Evolutionary conservation across 2,888 invertebrate genomes (phyloP).

Genomic region (Alentia gelatinosa): DNA sequence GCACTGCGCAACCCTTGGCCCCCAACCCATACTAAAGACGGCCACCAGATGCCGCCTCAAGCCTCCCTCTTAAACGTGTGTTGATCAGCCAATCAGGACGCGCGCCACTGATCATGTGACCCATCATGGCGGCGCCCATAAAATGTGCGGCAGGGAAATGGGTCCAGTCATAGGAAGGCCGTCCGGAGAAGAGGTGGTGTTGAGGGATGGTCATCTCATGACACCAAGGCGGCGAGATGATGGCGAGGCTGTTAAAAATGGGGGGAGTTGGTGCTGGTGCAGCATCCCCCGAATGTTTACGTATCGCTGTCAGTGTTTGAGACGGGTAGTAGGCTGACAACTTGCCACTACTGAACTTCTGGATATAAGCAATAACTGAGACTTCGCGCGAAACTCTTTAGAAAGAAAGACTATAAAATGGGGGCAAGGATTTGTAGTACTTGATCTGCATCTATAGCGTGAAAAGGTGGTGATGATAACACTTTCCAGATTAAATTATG

Average conservation of each 20-base stretch:
- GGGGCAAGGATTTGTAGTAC: too few relatives aligned
- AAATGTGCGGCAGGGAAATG: not conserved
- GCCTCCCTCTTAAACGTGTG: not conserved
- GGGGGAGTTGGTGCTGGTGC: not conserved
- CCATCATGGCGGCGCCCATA: not conserved
- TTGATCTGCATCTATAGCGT: too few relatives aligned
- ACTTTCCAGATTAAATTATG: too few relatives aligned
- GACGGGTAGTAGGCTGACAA: too few relatives aligned
- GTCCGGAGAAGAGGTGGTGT: not conserved
- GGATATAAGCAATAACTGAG: too few relatives aligned
- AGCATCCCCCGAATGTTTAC: too few relatives aligned
- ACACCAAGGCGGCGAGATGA: not conserved
- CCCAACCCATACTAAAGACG: not conserved
- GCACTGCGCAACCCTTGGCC: not conserved
- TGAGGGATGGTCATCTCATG: not conserved
- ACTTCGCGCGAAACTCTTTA: too few relatives aligned
- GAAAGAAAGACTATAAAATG: too few relatives aligned
- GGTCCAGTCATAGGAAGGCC: not conserved
- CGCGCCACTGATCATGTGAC: not conserved
- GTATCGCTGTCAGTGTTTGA: too few relatives aligned
- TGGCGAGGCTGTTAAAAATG: not conserved
- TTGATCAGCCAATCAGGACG: constrained; percentile 17
- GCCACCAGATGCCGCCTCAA: not conserved
- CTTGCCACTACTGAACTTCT: too few relatives aligned
- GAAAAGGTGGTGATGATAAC: too few relatives aligned